These are phyloP conservation scores for Loris lydekkerianus DNA, from an alignment of 2,797 vertebrate genomes.

Conservation along the genomic window DNA sequence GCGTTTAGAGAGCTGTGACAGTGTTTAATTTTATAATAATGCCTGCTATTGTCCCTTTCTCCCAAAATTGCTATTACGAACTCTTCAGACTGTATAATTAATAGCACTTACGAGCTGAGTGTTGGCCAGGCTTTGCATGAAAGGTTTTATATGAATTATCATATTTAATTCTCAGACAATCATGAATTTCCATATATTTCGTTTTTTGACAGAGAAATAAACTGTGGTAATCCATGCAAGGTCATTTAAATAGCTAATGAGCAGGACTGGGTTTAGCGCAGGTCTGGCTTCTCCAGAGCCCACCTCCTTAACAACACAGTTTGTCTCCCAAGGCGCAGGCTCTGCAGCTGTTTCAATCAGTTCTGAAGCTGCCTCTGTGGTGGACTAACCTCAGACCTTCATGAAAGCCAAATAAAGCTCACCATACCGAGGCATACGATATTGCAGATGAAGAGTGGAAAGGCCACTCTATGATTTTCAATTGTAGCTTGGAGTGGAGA, in stretches of 20 bases:
- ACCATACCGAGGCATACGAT: fast-evolving
- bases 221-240: background rate
- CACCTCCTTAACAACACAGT: background rate
- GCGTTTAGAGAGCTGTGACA: background rate
- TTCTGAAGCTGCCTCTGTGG: background rate
- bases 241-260: background rate
- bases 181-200: background rate
- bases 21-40: background rate
- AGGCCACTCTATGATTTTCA: background rate
- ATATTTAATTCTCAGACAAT: background rate
- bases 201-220: background rate
- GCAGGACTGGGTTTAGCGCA: background rate
- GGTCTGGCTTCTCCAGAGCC: background rate
- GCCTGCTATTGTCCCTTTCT: background rate
- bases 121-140: background rate
- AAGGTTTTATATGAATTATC: background rate
- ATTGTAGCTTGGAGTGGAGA: background rate
- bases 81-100: background rate
- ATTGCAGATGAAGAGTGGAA: background rate
- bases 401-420: background rate
- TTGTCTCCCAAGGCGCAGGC: background rate
- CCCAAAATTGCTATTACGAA: background rate
- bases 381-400: background rate
- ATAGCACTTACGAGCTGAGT: background rate
- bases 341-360: background rate